phyloP scores from a whole-genome alignment of 2,888 invertebrate genomes.

The Melieria picta region DNA sequence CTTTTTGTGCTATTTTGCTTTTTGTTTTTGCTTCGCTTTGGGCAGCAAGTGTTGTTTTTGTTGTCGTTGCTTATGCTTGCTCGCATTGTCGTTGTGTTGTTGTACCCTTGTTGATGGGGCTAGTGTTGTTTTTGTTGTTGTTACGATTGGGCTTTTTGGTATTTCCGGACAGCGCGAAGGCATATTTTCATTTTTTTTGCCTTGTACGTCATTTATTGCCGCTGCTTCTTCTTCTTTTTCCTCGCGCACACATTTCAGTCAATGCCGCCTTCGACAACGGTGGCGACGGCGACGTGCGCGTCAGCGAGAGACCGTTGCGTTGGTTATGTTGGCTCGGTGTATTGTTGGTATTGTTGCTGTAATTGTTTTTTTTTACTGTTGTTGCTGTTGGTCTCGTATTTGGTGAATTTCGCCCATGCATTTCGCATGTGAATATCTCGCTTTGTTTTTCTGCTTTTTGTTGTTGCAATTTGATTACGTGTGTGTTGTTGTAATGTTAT shows the following conservation, averaged over 20 bases:
- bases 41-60: conserved; percentile 42
- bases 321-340: conserved; percentile 5
- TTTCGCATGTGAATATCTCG: neutral
- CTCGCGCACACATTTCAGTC: neutral
- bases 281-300: conserved; percentile 4
- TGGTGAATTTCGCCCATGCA: conserved; percentile 2
- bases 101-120: neutral
- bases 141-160: conserved; percentile 47
- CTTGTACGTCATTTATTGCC: conserved; percentile 2
- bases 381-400: conserved; percentile 12
- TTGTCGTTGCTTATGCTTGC: conserved; percentile 41
- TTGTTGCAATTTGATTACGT: no score
- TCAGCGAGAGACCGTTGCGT: neutral
- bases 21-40: conserved; percentile 48
- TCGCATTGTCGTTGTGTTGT: neutral
- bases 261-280: neutral
- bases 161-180: conserved; percentile 58
- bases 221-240: conserved; percentile 24
- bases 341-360: conserved; percentile 19
- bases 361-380: conserved; percentile 18
- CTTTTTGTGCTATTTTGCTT: neutral
- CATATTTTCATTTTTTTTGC: conserved; percentile 12
- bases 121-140: conserved; percentile 32
- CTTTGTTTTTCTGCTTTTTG: no score
- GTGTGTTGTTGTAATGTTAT: neutral